Evolutionary conservation across 1,140 invertebrate species (phyloP), one percentile per base, ranked within the genome.

Genomic region (Euwallacea fornicatus): DNA sequence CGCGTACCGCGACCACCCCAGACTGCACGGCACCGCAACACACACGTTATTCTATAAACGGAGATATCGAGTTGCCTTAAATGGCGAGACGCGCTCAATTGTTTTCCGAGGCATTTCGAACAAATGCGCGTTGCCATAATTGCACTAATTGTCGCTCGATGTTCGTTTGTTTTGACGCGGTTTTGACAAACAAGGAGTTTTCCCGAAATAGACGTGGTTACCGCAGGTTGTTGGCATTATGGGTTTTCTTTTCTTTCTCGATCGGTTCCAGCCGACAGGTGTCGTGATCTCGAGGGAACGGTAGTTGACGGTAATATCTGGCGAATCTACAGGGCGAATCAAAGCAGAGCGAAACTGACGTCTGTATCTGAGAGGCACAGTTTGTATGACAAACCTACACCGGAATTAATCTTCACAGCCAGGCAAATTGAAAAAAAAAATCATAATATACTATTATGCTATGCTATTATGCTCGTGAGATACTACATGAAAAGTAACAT

Each of bases 171-270:
- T 59, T 42, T 33, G 56, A 41, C 41, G 16, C 41, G 41, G 6
- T 59, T 59, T 59, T 59, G 56, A 59, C 56, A 59, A 59, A 59
- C 42, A 59, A 33, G 56, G 56, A 16, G 41, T 41, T 13, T 59
- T 55, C 53, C 53, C n/a, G 21, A 55, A 55, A 55, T 55, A 55
- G 53, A 55, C 53, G 33, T 41, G 11, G 16, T 59, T 59, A 41
- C 15, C 16, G n/a, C 16, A 21, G 56, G 56, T 59, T 59, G 33
- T 59, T 59, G 8, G 16, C 56, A 59, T 41, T 59, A 41, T 59
- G 56, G 2, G 21, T 59, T 59, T 41, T 33, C 42, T 59, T 59
- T 59, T 56, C 16, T 15, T 56, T 56, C 54, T 56, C 54, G 8
- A 2, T 50, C 46, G 9, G 46, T 33, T 33, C 21, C 21, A 33